These are phyloP conservation scores for Asarcornis scutulata DNA, from an alignment of 2,113 vertebrate genomes.

Conservation along the genomic window DNA sequence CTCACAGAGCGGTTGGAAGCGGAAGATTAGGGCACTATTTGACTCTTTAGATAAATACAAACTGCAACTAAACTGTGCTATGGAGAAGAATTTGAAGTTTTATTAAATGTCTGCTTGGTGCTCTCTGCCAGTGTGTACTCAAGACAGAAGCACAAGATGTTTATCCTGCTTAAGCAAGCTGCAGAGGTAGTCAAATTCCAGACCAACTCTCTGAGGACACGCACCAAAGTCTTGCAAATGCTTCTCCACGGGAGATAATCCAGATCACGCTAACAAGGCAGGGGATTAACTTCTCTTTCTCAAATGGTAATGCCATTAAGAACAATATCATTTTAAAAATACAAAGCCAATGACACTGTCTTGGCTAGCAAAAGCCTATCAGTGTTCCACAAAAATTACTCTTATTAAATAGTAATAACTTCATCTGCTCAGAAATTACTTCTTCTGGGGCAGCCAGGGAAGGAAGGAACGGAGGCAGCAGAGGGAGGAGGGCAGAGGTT, in stretches of 20 bases:
- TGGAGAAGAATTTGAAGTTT: conserved; percentile 1
- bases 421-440: neutral
- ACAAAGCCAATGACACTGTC: neutral
- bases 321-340: neutral
- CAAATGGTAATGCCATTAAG: neutral
- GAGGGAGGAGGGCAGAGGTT: neutral
- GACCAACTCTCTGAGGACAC: neutral
- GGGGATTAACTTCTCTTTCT: neutral
- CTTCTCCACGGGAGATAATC: neutral
- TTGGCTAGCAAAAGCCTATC: neutral
- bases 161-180: conserved; percentile 1
- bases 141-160: conserved; percentile 4
- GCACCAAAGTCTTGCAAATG: neutral
- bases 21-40: neutral
- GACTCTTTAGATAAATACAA: conserved; percentile 17
- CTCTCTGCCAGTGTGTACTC: neutral
- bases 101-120: conserved; percentile 3
- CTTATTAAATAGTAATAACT: neutral
- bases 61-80: conserved; percentile 4
- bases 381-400: neutral
- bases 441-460: neutral
- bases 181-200: neutral
- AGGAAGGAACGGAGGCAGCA: neutral
- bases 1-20: neutral
- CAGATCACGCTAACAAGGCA: neutral